These are phyloP conservation scores for Meiosimyza decipiens DNA, from an alignment of 2,888 invertebrate genomes.

Conservation along the genomic window DNA sequence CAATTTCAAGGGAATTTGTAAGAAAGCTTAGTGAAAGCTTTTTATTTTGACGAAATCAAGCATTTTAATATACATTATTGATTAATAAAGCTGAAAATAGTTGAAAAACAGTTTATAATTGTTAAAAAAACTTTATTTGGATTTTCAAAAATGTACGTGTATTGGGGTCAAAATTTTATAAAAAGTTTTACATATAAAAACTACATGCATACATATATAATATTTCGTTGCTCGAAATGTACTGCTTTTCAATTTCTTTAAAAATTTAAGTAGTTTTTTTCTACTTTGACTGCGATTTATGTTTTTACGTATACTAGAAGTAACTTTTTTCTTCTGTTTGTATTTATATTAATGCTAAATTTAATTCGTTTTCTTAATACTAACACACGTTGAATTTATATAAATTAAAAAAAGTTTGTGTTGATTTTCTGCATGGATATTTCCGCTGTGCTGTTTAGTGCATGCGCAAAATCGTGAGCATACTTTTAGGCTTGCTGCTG, in stretches of 20 bases:
- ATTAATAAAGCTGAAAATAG: background rate
- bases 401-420: background rate
- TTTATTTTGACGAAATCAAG: too few relatives aligned
- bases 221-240: too few relatives aligned
- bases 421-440: too few relatives aligned
- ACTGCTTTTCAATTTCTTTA: too few relatives aligned
- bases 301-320: background rate
- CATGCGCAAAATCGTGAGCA: background rate
- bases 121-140: background rate
- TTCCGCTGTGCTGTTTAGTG: background rate
- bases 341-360: conserved; percentile 7
- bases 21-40: too few relatives aligned
- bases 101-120: background rate
- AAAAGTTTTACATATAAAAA: too few relatives aligned
- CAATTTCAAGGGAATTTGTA: background rate
- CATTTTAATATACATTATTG: too few relatives aligned
- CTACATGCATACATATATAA: background rate
- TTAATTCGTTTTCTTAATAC: conserved; percentile 25
- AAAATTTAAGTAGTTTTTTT: too few relatives aligned
- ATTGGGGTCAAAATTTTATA: too few relatives aligned
- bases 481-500: conserved; percentile 28
- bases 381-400: conserved; percentile 14
- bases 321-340: conserved; percentile 18
- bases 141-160: too few relatives aligned
- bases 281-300: background rate